phyloP scores from a whole-genome alignment of 2,888 invertebrate genomes.

The Teleogryllus oceanicus region DNA sequence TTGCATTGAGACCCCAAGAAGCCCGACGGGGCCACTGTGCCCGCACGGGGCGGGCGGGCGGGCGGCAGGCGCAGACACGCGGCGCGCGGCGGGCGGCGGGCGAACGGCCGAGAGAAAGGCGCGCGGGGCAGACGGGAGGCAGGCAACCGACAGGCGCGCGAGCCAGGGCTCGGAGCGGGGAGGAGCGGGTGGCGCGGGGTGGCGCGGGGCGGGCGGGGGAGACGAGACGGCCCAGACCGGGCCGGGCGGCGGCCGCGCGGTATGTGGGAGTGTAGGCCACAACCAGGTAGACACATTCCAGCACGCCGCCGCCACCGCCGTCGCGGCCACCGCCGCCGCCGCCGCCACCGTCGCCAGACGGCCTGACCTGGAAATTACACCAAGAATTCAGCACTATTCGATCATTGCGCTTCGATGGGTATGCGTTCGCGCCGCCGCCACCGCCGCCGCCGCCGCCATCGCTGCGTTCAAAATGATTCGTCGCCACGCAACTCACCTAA shows the following conservation, averaged over 20 bases:
- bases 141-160: not conserved
- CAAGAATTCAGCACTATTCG: conserved; percentile 1
- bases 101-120: no score
- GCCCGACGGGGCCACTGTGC: not conserved
- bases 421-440: not conserved
- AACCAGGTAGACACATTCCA: conserved; percentile 18
- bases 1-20: not conserved
- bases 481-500: not conserved
- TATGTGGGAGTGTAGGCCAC: conserved; percentile 18
- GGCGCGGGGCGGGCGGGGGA: not conserved
- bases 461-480: not conserved
- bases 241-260: not conserved
- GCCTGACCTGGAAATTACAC: conserved; percentile 18
- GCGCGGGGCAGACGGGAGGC: not conserved
- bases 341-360: conserved; percentile 6
- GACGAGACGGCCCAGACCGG: not conserved
- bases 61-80: not conserved
- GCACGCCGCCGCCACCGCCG: conserved; percentile 5
- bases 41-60: not conserved
- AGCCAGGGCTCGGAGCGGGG: not conserved
- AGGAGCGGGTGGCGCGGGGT: not conserved
- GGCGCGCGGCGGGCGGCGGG: not conserved
- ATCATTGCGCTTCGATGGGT: conserved; percentile 18
- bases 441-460: no score
- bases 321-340: not conserved